Evolutionary conservation across 2,888 invertebrate genomes (phyloP), one percentile per base, ranked within the genome.

Genomic region (Platynereis dumerilii): DNA sequence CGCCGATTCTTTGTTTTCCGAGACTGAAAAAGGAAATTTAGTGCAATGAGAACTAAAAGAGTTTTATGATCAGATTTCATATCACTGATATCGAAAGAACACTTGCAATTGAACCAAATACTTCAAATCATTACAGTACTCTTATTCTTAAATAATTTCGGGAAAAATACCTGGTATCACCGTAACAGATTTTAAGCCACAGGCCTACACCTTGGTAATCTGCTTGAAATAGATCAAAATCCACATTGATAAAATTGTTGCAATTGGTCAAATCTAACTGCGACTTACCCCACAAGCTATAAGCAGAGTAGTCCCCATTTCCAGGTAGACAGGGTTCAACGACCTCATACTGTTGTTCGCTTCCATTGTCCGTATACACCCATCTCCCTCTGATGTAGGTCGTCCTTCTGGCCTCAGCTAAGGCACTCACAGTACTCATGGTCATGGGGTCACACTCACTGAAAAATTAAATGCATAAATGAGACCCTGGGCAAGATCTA

Each of bases 251-350:
- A 52, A 3, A 15, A 7, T 22, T 24, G 7, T 0, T 2, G 2
- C 12, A 26, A 26, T 53, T 20, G n/a, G 22, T 53, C 15, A n/a
- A 53, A 24, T 17, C 15, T 53, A 15, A 53, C 24, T 53, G 27
- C 12, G 12, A 77, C 76, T 87, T 86, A 90, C 94, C 88, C 91
- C 91, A 93, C 70, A 90, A 86, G 81, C 87, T 89, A 85, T 89
- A 94, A 72, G 88, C 90, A 10, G 91, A 89, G 80, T 92, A 93
- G 84, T 94, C 93, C 0, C 93, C 93, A 72, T 92, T 91, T 2
- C 90, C 90, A 67, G 92, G 92, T 71, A 93, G 83, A 75, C 91
- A 90, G 0, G 95, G 92, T n/a, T 91, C 91, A 44, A 92, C 91
- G 69, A 96, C 91, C 55, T 88, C 87, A 83, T 91, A 90, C 74